These are phyloP conservation scores for Ispidina picta DNA, from an alignment of 2,797 vertebrate genomes.

Conservation along the genomic window DNA sequence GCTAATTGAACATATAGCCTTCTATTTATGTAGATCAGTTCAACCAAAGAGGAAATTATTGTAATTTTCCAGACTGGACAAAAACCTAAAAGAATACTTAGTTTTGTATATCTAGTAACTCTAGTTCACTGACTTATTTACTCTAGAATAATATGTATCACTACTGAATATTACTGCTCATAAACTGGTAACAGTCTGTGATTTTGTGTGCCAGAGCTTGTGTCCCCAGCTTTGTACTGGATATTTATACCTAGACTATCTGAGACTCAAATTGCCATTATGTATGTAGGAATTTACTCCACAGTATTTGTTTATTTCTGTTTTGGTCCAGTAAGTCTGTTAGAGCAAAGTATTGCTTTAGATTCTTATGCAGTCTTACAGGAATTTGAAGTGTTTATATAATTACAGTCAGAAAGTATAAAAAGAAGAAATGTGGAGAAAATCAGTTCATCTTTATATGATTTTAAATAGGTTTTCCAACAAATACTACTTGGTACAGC, in stretches of 20 bases:
- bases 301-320: background rate
- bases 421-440: background rate
- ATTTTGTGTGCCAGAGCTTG: background rate
- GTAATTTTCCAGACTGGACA: background rate
- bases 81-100: background rate
- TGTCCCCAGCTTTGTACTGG: background rate
- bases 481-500: rapidly evolving
- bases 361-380: background rate
- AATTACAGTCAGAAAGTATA: background rate
- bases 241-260: background rate
- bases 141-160: background rate
- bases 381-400: background rate
- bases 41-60: background rate
- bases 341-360: background rate
- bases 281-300: background rate
- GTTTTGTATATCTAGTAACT: background rate
- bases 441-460: background rate
- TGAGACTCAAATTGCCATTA: background rate
- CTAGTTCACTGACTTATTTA: background rate
- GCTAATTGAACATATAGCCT: background rate
- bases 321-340: background rate
- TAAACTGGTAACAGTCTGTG: background rate
- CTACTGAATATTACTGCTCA: background rate
- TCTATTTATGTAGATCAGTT: background rate
- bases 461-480: background rate